Evolutionary conservation across 2,888 invertebrate species (phyloP), one percentile per base, ranked within the genome.

Genomic region (Agrochola litura): DNA sequence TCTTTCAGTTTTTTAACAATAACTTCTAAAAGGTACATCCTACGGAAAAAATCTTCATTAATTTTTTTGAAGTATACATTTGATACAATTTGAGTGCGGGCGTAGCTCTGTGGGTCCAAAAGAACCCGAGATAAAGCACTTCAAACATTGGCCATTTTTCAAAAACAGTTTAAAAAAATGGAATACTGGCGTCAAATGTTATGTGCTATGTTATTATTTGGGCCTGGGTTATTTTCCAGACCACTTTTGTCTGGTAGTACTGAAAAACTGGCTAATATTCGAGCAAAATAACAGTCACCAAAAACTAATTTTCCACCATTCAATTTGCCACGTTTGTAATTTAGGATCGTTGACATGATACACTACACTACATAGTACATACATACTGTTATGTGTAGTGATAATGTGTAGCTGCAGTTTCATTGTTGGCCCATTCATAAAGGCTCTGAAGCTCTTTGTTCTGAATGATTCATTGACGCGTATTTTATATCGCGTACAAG

Each of bases 371-470:
- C 37, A 49, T 30, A 52, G 19, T 22, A 30, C 9, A 46, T 46
- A 61, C 43, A 46, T 46, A 66, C 43, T 58, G 37, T 16, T 49
- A 9, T 19, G 56, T 5, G 30, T 58, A 49, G n/a, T 41, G 41
- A 58, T 56, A 52, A 56, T 52, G 5, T 67, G 25, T 76, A 43
- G 52, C 19, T 58, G n/a, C 56, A 54, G 16, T 37, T 22, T 56
- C 67, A 81, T 75, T 76, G 54, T 77, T 61, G 43, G 66, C 70
- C 58, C 83, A 86, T 86, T 83, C 83, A 86, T 76, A 70, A 63
- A 25, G 60, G 19, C 52, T 82, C 60, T 70, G 19, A 67, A 81
- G 83, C 65, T 73, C 83, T 71, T 86, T 77, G 74, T 78, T 73
- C 61, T 56, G 43, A 74, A 73, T 82, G 72, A 82, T 73, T 84